Evolutionary conservation across 2,888 invertebrate genomes (phyloP).

Genomic region (Pristionchus japonicus): DNA sequence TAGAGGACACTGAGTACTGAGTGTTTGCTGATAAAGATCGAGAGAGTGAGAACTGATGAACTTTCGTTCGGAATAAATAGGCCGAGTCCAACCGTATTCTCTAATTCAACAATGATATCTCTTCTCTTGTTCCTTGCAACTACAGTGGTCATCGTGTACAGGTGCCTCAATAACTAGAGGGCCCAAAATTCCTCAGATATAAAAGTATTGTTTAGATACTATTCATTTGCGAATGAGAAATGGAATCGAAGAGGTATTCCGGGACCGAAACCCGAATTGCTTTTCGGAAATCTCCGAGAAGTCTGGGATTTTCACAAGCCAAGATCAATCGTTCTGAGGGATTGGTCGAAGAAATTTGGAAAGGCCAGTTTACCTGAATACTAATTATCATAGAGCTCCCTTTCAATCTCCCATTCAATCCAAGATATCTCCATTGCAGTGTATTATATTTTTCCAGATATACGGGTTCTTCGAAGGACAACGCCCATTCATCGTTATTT

Average conservation of each 20-base stretch:
- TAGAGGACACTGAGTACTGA: too few relatives aligned
- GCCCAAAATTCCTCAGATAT: too few relatives aligned
- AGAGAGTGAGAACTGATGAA: too few relatives aligned
- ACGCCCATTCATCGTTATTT: slow-evolving; percentile 74
- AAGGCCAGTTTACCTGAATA: background rate
- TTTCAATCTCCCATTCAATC: too few relatives aligned
- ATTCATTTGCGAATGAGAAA: slow-evolving; percentile 52
- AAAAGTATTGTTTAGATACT: slow-evolving; percentile 48
- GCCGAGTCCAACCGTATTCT: too few relatives aligned
- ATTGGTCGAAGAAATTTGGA: slow-evolving; percentile 67
- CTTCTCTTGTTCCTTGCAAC: too few relatives aligned
- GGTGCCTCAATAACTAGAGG: too few relatives aligned
- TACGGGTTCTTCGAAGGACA: slow-evolving; percentile 63
- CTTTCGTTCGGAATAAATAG: too few relatives aligned
- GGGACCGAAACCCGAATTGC: slow-evolving; percentile 59
- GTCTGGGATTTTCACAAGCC: slow-evolving; percentile 54
- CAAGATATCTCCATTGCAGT: background rate
- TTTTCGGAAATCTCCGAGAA: slow-evolving; percentile 60
- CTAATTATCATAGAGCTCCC: too few relatives aligned
- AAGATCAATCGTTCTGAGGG: slow-evolving; percentile 49
- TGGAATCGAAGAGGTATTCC: slow-evolving; percentile 65
- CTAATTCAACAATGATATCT: too few relatives aligned
- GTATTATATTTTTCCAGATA: background rate
- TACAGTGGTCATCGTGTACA: too few relatives aligned
- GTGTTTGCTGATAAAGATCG: too few relatives aligned